phyloP scores from a whole-genome alignment of 1,140 invertebrate species.

The Polypedilum pembai region DNA sequence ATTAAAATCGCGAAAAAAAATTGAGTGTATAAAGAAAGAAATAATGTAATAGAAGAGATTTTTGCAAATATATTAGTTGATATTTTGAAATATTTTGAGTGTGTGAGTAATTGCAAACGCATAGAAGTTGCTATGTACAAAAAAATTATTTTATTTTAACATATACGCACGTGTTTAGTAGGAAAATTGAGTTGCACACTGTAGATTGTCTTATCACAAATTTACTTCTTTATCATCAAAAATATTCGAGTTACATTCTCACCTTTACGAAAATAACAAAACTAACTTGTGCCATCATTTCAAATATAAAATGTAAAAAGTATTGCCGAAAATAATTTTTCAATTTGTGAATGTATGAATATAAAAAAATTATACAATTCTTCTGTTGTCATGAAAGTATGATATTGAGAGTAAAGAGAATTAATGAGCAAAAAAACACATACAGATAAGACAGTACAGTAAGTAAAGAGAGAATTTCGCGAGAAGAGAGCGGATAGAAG shows the following conservation, averaged over 20 bases:
- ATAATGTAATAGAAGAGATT: background rate
- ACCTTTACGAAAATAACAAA: background rate
- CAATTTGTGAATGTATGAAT: background rate
- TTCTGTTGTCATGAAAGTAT: background rate
- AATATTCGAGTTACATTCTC: background rate
- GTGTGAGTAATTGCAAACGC: too few relatives aligned
- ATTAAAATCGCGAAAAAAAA: background rate
- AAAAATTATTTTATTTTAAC: background rate
- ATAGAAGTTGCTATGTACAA: background rate
- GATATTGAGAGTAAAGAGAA: too few relatives aligned
- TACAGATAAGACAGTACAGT: too few relatives aligned
- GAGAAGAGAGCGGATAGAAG: background rate
- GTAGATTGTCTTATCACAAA: background rate
- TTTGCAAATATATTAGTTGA: background rate
- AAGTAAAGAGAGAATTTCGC: background rate
- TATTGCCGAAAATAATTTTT: conserved; percentile 10
- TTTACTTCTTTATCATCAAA: background rate
- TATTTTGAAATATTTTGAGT: background rate
- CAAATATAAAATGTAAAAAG: background rate
- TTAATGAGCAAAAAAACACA: too few relatives aligned
- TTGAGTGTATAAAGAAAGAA: background rate
- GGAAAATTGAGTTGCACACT: background rate
- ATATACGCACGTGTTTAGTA: background rate
- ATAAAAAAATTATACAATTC: background rate
- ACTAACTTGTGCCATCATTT: background rate